A percentile compares a stretch with the other conserved stretches of the same genome.
Evolutionary conservation across 1,140 invertebrate species (phyloP).

Genomic region (Polyergus mexicanus): DNA sequence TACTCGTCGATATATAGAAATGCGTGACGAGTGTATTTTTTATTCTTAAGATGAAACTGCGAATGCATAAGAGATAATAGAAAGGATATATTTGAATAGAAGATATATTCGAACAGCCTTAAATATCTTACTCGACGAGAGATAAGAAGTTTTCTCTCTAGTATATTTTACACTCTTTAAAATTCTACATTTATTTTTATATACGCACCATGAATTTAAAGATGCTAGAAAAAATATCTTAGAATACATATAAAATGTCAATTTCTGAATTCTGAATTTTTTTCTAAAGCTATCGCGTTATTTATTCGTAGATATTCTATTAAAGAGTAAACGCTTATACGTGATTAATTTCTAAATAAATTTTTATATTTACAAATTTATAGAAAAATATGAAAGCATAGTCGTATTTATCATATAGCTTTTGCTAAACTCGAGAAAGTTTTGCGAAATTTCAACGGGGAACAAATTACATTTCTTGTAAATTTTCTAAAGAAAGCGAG

Average conservation of each 20-base stretch:
- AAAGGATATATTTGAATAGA: slow-evolving; percentile 9
- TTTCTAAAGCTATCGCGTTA: neutral
- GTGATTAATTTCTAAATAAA: neutral
- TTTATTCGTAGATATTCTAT: neutral
- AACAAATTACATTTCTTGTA: slow-evolving; percentile 15
- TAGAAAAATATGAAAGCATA: slow-evolving; percentile 3
- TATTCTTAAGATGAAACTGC: neutral
- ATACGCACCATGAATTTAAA: slow-evolving; percentile 2
- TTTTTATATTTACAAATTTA: slow-evolving; percentile 20
- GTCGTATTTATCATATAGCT: neutral
- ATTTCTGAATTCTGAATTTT: neutral
- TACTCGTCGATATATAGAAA: neutral
- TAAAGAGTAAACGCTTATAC: neutral
- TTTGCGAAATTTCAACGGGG: neutral
- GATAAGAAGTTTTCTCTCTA: slow-evolving; percentile 16
- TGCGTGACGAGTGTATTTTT: neutral
- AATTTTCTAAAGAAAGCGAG: slow-evolving; percentile 4
- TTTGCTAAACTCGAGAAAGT: too few species aligned
- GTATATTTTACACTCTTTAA: slow-evolving; percentile 11
- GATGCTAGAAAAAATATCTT: neutral
- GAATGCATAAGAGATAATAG: slow-evolving; percentile 12
- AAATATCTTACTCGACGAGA: slow-evolving; percentile 1
- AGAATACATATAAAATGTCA: neutral
- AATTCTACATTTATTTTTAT: slow-evolving; percentile 23
- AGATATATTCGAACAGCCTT: slow-evolving; percentile 34